Base-by-base conservation (phyloP, 2,888 invertebrate species). In the Eristalinus sepulchralis region DNA sequence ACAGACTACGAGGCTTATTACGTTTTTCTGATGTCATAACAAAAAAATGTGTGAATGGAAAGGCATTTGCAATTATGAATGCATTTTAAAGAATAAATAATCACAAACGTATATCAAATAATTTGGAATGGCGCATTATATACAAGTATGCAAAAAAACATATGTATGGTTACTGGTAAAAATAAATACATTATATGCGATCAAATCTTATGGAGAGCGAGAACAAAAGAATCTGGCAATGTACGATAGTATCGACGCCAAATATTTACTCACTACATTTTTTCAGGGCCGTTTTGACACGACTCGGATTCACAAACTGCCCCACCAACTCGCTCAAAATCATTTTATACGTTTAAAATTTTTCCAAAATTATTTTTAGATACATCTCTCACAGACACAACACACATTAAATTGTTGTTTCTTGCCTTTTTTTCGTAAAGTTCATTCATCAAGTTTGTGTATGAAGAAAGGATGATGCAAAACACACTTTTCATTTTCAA, bases 291-390 rank as follows among this genome's bases (percentile, higher is more conserved):
- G 67, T 67, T 62, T 31, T 31, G 59, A 59, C 20, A 47, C 59
- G 34, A 20, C 20, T n/a, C 34, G 57, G 36, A 75, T 47, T 39
- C 59, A 75, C 39, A 66, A 66, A 66, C 9, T 75, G 66, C 39
- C 17, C 33, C 71, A 67, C 5, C 66, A 67, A 8, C 17, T 17
- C 47, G 47, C 60, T 67, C 34, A 39, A 72, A 72, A 62, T 17
- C 17, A 83, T 62, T 59, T 67, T 9, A 59, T 78, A 64, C 67
- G n/a, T 27, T 75, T 75, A 24, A 33, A 70, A 80, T 76, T 72
- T 72, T 76, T 84, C 76, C 76, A 77, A 80, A 80, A 84, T 71
- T 84, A 84, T 84, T 76, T 84, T 84, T 84, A 75, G 80, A 80
- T 20, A 17, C 17, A 24, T 13, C 63, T 72, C 53, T 67, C 76